Evolutionary conservation across 2,888 invertebrate species (phyloP), one percentile per base, ranked within the genome.

Genomic region (Nephrotoma guestfalica): DNA sequence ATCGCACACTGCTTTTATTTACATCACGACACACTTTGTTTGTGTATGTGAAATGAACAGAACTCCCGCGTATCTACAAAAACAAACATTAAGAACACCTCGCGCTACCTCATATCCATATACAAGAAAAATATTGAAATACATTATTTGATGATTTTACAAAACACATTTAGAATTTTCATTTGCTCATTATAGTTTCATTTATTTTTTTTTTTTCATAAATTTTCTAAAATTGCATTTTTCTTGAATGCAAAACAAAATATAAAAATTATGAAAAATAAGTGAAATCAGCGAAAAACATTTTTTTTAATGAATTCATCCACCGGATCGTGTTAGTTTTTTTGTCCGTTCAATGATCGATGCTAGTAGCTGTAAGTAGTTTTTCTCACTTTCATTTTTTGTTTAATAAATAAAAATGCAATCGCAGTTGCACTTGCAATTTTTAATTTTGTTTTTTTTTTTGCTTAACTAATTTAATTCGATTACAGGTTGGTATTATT

Each of bases 381-480:
- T 84, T 84, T 84, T 84, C 84, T 84, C 84, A 84, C 84, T 84
- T 84, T 84, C 84, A 42, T 84, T 84, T 84, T 84, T 84, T n/a
- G 18, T 71, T 71, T 51, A 51, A 15, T 47, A 13, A 57, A 57
- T 57, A 57, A 57, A 30, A 71, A 30, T 30, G 71, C 30, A 71
- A 71, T 71, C 71, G 71, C 9, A 71, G 71, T 71, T 71, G 71
- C 71, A 71, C 71, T 57, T 57, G 57, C 57, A 57, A 18, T 71
- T 57, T 57, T 57, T 71, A 0, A 6, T 51, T 15, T 51, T n/a
- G 13, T 51, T n/a, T 51, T 15, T 18, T 57, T 57, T 71, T 71
- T 71, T 71, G 71, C 71, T 71, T 15, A 51, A 51, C 51, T 47
- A 47, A 4, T 51, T 71, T 30, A 71, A 18, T 71, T 71, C 71